Evolutionary conservation across 1,140 invertebrate genomes (phyloP), one percentile per base, ranked within the genome.

Genomic region (Drosophila kepulauana): DNA sequence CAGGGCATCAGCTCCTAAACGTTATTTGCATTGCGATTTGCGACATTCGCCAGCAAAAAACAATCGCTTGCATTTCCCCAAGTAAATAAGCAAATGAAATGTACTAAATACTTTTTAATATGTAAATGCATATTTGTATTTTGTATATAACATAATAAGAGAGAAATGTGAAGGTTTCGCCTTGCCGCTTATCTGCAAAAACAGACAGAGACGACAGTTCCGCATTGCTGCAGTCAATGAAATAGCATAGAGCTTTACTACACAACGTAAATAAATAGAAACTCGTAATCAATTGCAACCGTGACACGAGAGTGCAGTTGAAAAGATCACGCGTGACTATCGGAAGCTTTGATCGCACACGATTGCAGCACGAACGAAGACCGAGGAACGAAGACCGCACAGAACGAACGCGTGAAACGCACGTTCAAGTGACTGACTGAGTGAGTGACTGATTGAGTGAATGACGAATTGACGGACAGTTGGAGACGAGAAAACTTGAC

Each of bases 401-500:
- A 78, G 57, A 38, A 56, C 54, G 75, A 38, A 56, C 54, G 75
- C 79, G 74, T 78, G 74, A 82, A 79, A 49, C 49, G 79, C 81
- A 82, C 72, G 79, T 84, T 72, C 65, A 49, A 67, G 25, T 58
- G 56, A 43, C 10, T 5, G 20, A n/a, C 7, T 11, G 35, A 46
- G n/a, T 7, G 13, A 33, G 1, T 0, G 33, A 66, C 8, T 3
- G 43, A 41, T 10, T 1, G 16, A 16, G 3, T 7, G 16, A 57
- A n/a, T 2, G 41, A 16, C 13, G 8, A 8, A 72, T 5, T 38
- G 72, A 63, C 61, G 71, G 72, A 84, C 64, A 25, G 20, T 25
- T 25, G 20, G 20, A 25, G 20, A 25, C 20, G 20, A 25, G 20
- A 46, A 51, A 61, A 69, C 82, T 75, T 78, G 82, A 86, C 76